Evolutionary conservation across 1,140 invertebrate genomes (phyloP).

Genomic region (Hylyphantes graminicola): DNA sequence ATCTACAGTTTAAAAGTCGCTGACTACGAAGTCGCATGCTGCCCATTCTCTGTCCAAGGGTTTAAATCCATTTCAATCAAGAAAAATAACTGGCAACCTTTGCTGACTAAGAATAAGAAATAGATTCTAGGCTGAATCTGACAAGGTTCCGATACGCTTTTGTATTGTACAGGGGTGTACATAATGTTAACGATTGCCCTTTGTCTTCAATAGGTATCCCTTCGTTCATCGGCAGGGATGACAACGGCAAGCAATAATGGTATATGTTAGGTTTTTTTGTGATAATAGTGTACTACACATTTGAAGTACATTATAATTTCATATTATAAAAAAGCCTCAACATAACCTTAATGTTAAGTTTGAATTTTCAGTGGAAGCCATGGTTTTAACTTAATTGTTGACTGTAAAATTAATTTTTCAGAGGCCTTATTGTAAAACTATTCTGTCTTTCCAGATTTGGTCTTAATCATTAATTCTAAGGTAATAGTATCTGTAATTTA

Average conservation of each 20-base stretch:
- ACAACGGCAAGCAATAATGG: constrained; percentile 35
- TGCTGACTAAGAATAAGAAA: neutral
- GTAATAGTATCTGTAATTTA: constrained; percentile 17
- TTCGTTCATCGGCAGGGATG: constrained; percentile 32
- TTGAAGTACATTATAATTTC: constrained; percentile 50
- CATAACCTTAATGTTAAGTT: constrained; percentile 31
- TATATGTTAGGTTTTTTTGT: constrained; percentile 60
- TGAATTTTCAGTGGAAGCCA: constrained; percentile 3
- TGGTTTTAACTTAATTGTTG: constrained; percentile 22
- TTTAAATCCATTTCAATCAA: no score
- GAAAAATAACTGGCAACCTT: constrained; percentile 11
- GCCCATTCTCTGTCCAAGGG: no score
- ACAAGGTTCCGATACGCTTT: constrained; percentile 45
- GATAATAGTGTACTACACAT: constrained; percentile 45
- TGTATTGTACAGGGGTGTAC: neutral
- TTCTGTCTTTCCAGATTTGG: constrained; percentile 51
- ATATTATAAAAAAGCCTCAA: constrained; percentile 49
- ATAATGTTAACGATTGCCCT: constrained; percentile 17
- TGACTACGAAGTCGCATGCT: no score
- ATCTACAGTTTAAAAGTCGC: no score
- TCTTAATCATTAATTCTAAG: constrained; percentile 34
- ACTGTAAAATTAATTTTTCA: constrained; percentile 49
- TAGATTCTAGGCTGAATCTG: neutral
- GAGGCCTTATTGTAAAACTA: constrained; percentile 43
- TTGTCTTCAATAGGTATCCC: constrained; percentile 56